Conservation (phyloP, 2,797 vertebrate genomes). For the Microhierax caerulescens region DNA sequence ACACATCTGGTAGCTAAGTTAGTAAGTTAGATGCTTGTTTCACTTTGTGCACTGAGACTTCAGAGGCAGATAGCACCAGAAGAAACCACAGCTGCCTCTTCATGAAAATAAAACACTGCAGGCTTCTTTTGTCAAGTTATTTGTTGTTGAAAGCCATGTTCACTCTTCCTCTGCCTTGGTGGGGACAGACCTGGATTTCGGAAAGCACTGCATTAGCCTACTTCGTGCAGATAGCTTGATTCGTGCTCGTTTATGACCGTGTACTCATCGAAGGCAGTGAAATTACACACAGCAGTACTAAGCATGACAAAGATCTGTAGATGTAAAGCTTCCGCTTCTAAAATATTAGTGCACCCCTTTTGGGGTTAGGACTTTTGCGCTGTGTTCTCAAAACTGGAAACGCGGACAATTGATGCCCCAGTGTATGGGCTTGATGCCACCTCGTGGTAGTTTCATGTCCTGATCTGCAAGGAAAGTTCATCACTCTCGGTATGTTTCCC, state of each 20-base stretch:
- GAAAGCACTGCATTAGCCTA: neutral
- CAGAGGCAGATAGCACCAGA: neutral
- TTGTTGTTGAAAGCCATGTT: neutral
- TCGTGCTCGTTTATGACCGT: accelerated
- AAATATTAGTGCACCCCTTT: neutral
- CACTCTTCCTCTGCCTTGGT: neutral
- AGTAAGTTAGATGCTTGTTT: neutral
- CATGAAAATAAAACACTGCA: neutral
- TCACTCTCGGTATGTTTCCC: neutral
- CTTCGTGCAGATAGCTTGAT: neutral
- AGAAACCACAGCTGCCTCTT: neutral
- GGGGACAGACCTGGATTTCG: neutral
- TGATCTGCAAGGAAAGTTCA: neutral
- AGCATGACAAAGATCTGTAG: neutral
- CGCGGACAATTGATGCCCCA: neutral
- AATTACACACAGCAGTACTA: neutral
- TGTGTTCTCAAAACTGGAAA: neutral
- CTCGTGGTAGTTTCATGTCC: constrained; percentile 1
- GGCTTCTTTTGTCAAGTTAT: neutral
- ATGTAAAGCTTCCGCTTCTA: neutral
- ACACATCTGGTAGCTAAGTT: neutral
- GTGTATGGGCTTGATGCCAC: constrained; percentile 9
- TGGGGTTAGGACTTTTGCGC: neutral
- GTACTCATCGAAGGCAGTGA: neutral
- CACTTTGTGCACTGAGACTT: neutral